phyloP scores from a whole-genome alignment of 2,888 invertebrate species.

The Tinea trinotella region DNA sequence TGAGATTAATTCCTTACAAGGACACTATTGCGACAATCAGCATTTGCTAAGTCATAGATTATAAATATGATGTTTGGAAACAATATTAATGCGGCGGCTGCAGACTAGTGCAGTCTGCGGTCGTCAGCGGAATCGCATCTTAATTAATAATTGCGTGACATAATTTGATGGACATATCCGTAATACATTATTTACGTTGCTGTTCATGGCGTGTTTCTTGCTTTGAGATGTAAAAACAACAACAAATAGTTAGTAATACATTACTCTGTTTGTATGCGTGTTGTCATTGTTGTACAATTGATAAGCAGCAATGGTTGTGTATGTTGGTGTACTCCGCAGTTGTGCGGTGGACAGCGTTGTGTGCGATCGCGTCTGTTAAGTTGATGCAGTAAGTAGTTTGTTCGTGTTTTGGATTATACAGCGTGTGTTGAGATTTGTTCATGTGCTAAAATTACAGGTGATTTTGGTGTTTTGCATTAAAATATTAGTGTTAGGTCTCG shows the following conservation, averaged over 20 bases:
- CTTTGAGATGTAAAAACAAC: neutral
- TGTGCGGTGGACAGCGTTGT: neutral
- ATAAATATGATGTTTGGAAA: too few species aligned
- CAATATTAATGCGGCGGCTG: too few species aligned
- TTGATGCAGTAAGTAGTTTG: neutral
- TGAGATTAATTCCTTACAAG: too few species aligned
- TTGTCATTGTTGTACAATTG: neutral
- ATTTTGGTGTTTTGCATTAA: too few species aligned
- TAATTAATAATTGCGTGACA: neutral
- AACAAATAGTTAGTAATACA: neutral
- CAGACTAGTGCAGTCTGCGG: too few species aligned
- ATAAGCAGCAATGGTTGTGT: neutral
- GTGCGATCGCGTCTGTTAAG: neutral
- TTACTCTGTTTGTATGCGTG: neutral
- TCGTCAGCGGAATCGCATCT: too few species aligned
- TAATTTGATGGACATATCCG: conserved; percentile 5
- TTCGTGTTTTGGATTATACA: neutral
- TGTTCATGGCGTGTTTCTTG: neutral
- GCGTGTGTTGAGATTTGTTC: too few species aligned
- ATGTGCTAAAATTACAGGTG: too few species aligned
- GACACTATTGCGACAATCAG: too few species aligned
- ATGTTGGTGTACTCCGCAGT: neutral
- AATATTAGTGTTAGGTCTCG: too few species aligned
- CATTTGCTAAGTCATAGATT: too few species aligned
- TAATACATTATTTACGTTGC: neutral